A percentile compares a stretch with the other conserved stretches of the same genome.
Conservation (phyloP, 2,113 vertebrate genomes). For the Gymnobelideus leadbeateri region DNA sequence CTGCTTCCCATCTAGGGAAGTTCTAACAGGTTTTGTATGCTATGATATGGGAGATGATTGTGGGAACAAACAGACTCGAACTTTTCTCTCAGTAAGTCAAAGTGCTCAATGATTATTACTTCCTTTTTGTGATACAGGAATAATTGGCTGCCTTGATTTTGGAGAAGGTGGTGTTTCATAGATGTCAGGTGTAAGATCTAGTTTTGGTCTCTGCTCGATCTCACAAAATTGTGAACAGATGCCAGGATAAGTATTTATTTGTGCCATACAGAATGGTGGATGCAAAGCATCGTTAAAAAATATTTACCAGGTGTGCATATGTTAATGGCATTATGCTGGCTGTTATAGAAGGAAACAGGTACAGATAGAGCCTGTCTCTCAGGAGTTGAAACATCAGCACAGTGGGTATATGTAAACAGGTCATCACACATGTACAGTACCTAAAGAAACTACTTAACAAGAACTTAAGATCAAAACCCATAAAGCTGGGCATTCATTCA, state of each 20-base stretch:
- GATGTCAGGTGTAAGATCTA: background rate
- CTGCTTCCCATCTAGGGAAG: conserved; percentile 39
- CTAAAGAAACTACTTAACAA: conserved; percentile 11
- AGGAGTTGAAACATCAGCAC: background rate
- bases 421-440: conserved; percentile 24
- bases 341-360: conserved; percentile 19
- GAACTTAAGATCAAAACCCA: background rate
- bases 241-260: background rate
- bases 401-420: background rate
- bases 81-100: conserved; percentile 2
- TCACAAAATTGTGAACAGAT: conserved; percentile 34
- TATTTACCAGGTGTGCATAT: background rate
- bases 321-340: conserved; percentile 1
- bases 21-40: conserved; percentile 53
- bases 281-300: conserved; percentile 2
- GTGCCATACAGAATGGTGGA: background rate
- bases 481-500: background rate
- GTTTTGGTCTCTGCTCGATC: conserved; percentile 13
- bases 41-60: conserved; percentile 29
- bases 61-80: conserved; percentile 18
- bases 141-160: background rate
- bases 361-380: background rate
- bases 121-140: conserved; percentile 4
- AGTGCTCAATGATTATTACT: background rate
- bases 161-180: background rate